Evolutionary conservation across 23 tunicate genomes (phyloP).

Genomic region (Halocynthia aurantium): DNA sequence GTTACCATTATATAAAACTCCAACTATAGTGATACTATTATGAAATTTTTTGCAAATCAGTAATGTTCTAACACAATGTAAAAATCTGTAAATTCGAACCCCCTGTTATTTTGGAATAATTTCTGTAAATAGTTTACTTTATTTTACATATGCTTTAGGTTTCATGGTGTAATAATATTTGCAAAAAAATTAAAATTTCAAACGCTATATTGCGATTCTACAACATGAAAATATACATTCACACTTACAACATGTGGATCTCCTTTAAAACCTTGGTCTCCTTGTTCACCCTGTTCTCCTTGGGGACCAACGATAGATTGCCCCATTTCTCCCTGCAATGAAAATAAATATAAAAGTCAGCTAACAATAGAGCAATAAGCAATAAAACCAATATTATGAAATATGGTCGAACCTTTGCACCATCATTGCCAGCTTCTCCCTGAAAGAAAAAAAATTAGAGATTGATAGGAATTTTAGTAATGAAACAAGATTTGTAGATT

Average conservation of each 20-base stretch:
- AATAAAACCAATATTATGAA: not conserved
- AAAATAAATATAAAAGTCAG: not conserved
- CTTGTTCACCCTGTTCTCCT: slow-evolving; percentile 46
- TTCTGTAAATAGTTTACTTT: not conserved
- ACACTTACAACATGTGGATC: slow-evolving; percentile 53
- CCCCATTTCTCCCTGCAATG: slow-evolving; percentile 20
- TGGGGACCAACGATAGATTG: slow-evolving; percentile 12
- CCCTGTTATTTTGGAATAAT: not conserved
- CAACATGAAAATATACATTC: slow-evolving; percentile 6
- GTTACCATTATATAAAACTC: too few relatives aligned
- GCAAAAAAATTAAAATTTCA: not conserved
- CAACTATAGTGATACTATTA: too few relatives aligned
- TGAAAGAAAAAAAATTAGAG: too few relatives aligned
- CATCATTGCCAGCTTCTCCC: slow-evolving; percentile 4
- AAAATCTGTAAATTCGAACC: not conserved
- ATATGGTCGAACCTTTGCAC: slow-evolving; percentile 15
- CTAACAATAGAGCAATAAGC: not conserved
- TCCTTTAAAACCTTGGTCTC: slow-evolving; percentile 58
- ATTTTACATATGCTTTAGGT: too few relatives aligned
- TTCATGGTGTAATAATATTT: not conserved
- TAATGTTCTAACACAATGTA: too few relatives aligned
- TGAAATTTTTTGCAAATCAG: too few relatives aligned
- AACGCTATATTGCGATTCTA: too few relatives aligned
- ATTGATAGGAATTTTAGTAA: too few relatives aligned
- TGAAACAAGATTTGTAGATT: too few relatives aligned